Base-by-base conservation (phyloP, 2,113 vertebrate species). In the Hippolais icterina region DNA sequence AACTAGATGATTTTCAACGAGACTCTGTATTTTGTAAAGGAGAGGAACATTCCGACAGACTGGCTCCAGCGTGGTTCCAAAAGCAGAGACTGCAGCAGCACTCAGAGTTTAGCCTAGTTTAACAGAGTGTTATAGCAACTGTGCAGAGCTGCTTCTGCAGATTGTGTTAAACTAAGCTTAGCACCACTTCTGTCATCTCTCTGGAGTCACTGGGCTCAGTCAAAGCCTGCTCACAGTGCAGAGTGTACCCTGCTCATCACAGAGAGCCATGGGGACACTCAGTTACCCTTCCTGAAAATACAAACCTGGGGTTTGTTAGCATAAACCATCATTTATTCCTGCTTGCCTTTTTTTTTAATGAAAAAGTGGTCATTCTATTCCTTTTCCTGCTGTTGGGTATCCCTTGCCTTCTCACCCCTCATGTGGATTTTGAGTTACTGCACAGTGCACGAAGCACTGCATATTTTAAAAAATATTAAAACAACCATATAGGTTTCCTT, bases 101-200 rank as follows among this genome's bases (percentile, higher is more conserved):
- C 95, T 97, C 92, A 87, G 94, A 97, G 87, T 97, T 97, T 96
- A 96, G 95, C 95, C 96, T 96, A 95, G 95, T 94, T 97, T 96
- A 95, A 83, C 93, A 75, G 15, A 83, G 88, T 94, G 92, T 95
- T 96, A 94, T 88, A 96, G 94, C 92, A 97, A 96, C 95, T 93
- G 96, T 95, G 95, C 89, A 42, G 94, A 91, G 76, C 88, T 95
- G 94, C 94, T 95, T 83, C 91, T 93, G 92, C 86, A 93, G 92
- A 92, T 71, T 94, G 94, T 94, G 96, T 96, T 97, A 92, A 96
- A 97, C 90, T 93, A 72, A 96, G 96, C 94, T 96, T 92, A 93
- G 93, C 83, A 39, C 56, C 63, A 22, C 87, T 96, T 88, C 94
- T 76, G 74, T 83, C 90, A 89, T 53, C 80, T 65, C 83, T 16